phyloP scores from a whole-genome alignment of 1,140 invertebrate species.

The Limonius californicus region DNA sequence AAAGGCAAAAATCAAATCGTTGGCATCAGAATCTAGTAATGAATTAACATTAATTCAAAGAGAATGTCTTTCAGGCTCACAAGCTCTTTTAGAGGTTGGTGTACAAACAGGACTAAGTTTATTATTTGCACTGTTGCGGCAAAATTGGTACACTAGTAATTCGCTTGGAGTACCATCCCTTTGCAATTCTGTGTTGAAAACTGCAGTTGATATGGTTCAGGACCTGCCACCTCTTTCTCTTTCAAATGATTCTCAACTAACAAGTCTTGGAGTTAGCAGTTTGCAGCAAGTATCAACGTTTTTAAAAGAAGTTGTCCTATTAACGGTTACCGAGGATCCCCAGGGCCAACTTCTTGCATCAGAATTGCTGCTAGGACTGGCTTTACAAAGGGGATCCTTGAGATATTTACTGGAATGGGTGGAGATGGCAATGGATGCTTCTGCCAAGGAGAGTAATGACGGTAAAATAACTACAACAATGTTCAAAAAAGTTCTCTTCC shows the following conservation, averaged over 20 bases:
- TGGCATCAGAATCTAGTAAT: constrained; percentile 19
- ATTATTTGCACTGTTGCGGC: constrained; percentile 58
- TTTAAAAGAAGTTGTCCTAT: constrained; percentile 53
- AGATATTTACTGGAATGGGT: constrained; percentile 63
- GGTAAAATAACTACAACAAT: constrained; percentile 24
- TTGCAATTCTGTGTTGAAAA: constrained; percentile 58
- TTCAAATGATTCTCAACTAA: constrained; percentile 58
- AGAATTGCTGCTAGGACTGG: constrained; percentile 57
- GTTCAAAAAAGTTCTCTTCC: constrained; percentile 34
- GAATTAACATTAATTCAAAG: constrained; percentile 1
- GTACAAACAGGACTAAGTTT: constrained; percentile 61
- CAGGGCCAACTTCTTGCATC: constrained; percentile 52
- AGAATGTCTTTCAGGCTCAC: constrained; percentile 46
- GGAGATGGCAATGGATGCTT: constrained; percentile 54
- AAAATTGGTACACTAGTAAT: constrained; percentile 55
- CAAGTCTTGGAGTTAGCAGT: constrained; percentile 53
- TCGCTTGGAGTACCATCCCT: constrained; percentile 46
- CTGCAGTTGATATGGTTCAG: constrained; percentile 56
- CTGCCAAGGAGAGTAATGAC: constrained; percentile 27
- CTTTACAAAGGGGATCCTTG: constrained; percentile 61
- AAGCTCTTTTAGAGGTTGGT: constrained; percentile 62
- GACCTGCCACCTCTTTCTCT: constrained; percentile 58
- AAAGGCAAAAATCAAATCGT: constrained; percentile 44
- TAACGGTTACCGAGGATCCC: constrained; percentile 52
- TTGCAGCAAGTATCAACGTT: constrained; percentile 56